Conservation (phyloP, 1,140 invertebrate genomes). For the Armadillidium nasatum region DNA sequence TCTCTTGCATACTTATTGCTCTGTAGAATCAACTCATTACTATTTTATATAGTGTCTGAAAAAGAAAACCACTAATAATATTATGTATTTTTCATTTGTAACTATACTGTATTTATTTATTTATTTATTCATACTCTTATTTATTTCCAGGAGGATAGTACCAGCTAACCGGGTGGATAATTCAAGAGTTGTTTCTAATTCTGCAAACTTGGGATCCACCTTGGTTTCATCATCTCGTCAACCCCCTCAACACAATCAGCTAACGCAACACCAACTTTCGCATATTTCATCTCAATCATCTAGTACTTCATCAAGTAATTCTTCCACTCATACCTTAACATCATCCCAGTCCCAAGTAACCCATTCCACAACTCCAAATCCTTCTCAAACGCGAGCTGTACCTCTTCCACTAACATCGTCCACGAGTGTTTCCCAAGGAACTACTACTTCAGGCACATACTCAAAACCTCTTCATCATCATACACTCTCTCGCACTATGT, state of each 20-base stretch:
- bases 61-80: too few species aligned
- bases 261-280: background rate
- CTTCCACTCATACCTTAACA: background rate
- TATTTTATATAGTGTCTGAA: too few species aligned
- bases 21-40: too few species aligned
- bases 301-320: background rate
- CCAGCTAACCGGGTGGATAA: constrained; percentile 1
- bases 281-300: constrained; percentile 4
- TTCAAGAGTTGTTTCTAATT: background rate
- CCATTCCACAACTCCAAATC: background rate
- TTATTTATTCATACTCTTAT: background rate
- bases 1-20: too few species aligned
- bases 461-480: constrained; percentile 7
- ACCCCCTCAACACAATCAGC: background rate
- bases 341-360: background rate
- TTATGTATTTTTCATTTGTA: too few species aligned
- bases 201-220: background rate
- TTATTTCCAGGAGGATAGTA: constrained; percentile 1
- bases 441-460: background rate
- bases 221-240: constrained; percentile 6
- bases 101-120: too few species aligned
- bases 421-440: background rate
- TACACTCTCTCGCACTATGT: constrained; percentile 2
- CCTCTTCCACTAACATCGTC: background rate
- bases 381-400: constrained; percentile 2